Evolutionary conservation across 2,113 vertebrate species (phyloP).

Genomic region (Todiramphus saurophagus): DNA sequence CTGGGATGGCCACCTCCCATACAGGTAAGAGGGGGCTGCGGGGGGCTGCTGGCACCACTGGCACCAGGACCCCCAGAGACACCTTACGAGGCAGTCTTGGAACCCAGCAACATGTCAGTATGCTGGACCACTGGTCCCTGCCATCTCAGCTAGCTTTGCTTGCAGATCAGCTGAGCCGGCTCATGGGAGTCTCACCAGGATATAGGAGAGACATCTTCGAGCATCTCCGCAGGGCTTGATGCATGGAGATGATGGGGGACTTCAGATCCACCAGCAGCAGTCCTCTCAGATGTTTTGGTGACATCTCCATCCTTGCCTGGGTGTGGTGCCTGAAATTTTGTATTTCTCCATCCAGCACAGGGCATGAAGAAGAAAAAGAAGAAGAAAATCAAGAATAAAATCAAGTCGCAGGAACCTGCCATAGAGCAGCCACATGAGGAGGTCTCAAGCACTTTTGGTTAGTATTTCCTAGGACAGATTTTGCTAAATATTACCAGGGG

Average conservation of each 20-base stretch:
- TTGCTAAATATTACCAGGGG: background rate
- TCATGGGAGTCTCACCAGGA: accelerated
- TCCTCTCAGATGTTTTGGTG: background rate
- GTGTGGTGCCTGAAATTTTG: background rate
- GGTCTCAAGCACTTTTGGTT: slow-evolving; percentile 83
- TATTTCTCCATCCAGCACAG: slow-evolving; percentile 51
- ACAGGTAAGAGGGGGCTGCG: background rate
- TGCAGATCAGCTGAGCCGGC: background rate
- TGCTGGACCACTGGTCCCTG: accelerated
- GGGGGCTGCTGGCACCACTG: background rate
- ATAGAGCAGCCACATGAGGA: slow-evolving; percentile 68
- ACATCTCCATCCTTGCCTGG: background rate
- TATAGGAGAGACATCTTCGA: background rate
- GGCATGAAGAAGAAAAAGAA: slow-evolving; percentile 79
- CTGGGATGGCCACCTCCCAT: accelerated
- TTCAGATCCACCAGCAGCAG: background rate
- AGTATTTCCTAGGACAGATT: slow-evolving; percentile 31
- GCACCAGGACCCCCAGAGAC: background rate
- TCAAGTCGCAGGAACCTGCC: slow-evolving; percentile 77
- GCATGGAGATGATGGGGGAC: background rate
- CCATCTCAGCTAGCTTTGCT: background rate
- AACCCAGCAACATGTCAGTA: accelerated
- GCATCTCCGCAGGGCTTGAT: background rate
- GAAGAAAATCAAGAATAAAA: slow-evolving; percentile 84
- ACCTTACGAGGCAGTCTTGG: accelerated